Evolutionary conservation across 1,140 invertebrate genomes (phyloP).

Genomic region (Aphis gossypii): DNA sequence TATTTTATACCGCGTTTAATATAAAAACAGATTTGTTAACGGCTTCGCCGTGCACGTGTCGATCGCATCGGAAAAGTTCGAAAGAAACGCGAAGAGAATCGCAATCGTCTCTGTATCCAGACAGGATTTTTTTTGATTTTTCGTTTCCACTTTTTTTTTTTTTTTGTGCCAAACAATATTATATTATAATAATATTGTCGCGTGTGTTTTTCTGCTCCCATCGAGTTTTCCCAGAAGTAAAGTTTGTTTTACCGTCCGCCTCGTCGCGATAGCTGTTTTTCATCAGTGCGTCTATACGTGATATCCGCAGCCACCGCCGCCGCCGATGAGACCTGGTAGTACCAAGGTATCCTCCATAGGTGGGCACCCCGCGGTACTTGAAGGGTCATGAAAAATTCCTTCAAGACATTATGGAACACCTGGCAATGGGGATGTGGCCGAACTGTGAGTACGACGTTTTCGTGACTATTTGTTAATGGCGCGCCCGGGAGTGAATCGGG

Average conservation of each 20-base stretch:
- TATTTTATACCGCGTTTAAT: too few species aligned
- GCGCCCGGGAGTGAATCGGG: not conserved
- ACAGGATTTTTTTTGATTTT: not conserved
- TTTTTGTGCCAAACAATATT: not conserved
- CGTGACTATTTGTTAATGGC: not conserved
- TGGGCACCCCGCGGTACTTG: not conserved
- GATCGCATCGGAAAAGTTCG: not conserved
- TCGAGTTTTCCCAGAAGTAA: not conserved
- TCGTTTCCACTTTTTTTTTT: not conserved
- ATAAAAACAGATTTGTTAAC: not conserved
- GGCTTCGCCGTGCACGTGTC: not conserved
- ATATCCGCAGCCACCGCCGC: not conserved
- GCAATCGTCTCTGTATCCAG: not conserved
- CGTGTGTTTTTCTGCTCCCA: not conserved
- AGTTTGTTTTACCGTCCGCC: not conserved
- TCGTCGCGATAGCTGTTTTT: not conserved
- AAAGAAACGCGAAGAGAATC: not conserved
- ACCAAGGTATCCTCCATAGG: not conserved
- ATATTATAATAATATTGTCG: not conserved
- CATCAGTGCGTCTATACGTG: not conserved
- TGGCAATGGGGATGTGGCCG: conserved; percentile 56
- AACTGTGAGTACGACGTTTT: conserved; percentile 34
- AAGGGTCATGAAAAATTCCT: conserved; percentile 52
- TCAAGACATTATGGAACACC: conserved; percentile 53
- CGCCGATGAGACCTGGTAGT: conserved; percentile 5